Evolutionary conservation across 2,113 vertebrate genomes (phyloP).

Genomic region (Gymnorhina tibicen): DNA sequence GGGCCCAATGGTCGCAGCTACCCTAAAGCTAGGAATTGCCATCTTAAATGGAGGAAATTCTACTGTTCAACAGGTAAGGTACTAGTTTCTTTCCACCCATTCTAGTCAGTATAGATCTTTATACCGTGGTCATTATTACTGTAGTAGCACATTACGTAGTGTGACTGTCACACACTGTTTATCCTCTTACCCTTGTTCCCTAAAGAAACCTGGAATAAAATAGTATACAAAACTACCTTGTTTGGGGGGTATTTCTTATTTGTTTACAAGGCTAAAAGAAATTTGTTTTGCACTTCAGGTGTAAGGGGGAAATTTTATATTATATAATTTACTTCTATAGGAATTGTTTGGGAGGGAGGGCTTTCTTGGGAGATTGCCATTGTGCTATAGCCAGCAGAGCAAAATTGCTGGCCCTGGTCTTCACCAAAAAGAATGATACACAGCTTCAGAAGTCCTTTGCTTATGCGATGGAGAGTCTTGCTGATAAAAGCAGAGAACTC

Average conservation of each 20-base stretch:
- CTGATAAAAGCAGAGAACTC: neutral
- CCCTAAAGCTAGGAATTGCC: constrained; percentile 93
- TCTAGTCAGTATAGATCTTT: neutral
- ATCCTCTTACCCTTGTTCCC: neutral
- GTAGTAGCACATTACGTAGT: neutral
- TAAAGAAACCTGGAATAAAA: neutral
- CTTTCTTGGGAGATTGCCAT: neutral
- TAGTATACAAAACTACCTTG: neutral
- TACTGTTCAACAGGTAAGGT: constrained; percentile 89
- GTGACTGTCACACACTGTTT: neutral
- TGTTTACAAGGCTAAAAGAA: neutral
- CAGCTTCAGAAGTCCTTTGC: neutral
- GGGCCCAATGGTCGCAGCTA: constrained; percentile 95
- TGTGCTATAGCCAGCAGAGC: neutral
- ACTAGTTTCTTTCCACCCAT: neutral
- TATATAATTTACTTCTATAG: neutral
- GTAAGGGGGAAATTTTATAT: neutral
- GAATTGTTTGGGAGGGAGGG: neutral
- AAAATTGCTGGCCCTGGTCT: neutral
- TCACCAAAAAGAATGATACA: neutral
- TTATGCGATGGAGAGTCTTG: neutral
- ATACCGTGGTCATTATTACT: neutral
- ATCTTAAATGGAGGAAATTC: constrained; percentile 96
- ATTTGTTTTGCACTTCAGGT: neutral
- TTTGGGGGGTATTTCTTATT: neutral